Evolutionary conservation across 2,113 vertebrate species (phyloP), one percentile per base, ranked within the genome.

Genomic region (Oxyura jamaicensis): DNA sequence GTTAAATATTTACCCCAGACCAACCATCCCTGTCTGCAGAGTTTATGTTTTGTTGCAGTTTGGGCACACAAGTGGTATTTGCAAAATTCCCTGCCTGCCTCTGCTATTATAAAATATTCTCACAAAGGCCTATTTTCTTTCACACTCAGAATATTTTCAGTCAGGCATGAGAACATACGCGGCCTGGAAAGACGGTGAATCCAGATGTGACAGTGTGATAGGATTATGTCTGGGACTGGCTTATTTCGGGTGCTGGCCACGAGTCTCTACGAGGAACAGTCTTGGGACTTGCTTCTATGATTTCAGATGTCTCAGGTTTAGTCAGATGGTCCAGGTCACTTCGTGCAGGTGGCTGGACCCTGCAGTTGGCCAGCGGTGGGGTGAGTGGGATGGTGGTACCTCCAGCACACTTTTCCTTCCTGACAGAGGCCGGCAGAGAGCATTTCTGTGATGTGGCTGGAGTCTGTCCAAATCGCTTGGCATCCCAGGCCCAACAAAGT

Each of bases 1-100:
- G 94, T 97, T 96, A 97, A 97, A 96, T 82, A 95, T 96, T 97
- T 95, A 97, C 94, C 66, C 50, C 86, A 44, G 58, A 80, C 95
- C 87, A 96, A 78, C 75, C 60, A 81, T 71, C 19, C 39, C 71
- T 94, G 53, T 77, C 91, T 91, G 63, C 58, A 83, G 68, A 78
- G 93, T 87, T 94, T 91, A 78, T 85, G 86, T 68, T 90, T 94
- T 90, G 83, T 63, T 87, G 83, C 86, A 91, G 81, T 93, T 96
- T 60, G 55, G 84, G 86, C 87, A 90, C 88, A 59, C 31, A 58
- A 92, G 69, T 22, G 46, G n/a, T 79, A 88, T 91, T 93, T 79
- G 73, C 72, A 92, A 18, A 89, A 86, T 76, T 86, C 67, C 62
- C 86, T 75, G 69, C 73, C 73, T 86, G 48, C 18, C 52, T 75